Evolutionary conservation across 2,888 invertebrate species (phyloP), one percentile per base, ranked within the genome.

Genomic region (Drosophila anomelani): DNA sequence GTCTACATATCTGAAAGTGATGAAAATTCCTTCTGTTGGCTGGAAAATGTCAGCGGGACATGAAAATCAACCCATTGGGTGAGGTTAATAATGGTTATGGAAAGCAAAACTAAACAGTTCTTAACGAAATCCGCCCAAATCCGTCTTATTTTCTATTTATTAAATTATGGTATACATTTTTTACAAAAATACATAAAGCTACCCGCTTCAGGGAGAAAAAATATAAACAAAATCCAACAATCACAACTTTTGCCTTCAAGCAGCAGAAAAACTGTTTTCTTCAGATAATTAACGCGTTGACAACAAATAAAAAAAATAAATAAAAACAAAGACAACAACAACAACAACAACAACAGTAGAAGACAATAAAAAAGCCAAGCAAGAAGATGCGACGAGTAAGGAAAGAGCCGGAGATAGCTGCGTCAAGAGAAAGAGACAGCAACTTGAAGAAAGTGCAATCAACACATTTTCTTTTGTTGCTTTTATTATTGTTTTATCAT

Each of bases 361-460:
- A 68, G 44, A 57, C 47, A 69, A 51, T 51, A 56, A 66, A 47
- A 47, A 47, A 54, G 39, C 5, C 51, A 38, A 36, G 39, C 36
- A 38, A 53, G 43, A 34, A 51, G 32, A 47, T 12, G n/a, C 17
- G 20, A 47, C 46, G 38, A 20, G 60, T 38, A 47, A 44, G 32
- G 32, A 23, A 36, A 38, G 44, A 63, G 63, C 59, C 61, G 61
- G 61, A 61, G 61, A 59, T 61, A 58, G 59, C 43, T 44, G 32
- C 13, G 20, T 20, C 17, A 39, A 61, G 47, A 6, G 29, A 47
- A n/a, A 61, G 61, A 60, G 38, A 47, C n/a, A 23, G 12, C 39
- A 23, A 39, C 32, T 49, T 54, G 38, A 81, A 70, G 61, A 75
- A 81, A 79, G 73, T 79, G 63, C 66, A 77, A 74, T 77, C 75